Percentiles rank a stretch among this genome's conserved stretches.
Evolutionary conservation across 1,140 invertebrate genomes (phyloP).

Genomic region (Triops longicaudatus): DNA sequence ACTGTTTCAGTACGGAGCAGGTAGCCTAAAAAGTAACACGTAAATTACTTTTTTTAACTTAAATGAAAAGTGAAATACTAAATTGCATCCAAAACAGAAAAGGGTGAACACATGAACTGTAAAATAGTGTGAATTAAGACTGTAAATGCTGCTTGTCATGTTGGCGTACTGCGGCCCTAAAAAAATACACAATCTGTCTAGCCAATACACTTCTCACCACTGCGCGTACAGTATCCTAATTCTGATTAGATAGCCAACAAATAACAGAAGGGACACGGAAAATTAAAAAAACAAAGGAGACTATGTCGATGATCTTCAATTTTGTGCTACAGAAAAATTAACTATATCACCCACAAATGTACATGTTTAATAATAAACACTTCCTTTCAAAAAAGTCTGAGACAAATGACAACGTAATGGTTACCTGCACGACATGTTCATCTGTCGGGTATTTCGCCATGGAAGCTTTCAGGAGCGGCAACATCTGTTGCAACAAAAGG

Average conservation of each 20-base stretch:
- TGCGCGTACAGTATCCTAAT: too few species aligned
- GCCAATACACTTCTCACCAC: too few species aligned
- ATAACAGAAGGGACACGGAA: too few species aligned
- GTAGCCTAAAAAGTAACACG: slow-evolving; percentile 46
- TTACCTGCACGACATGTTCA: slow-evolving; percentile 50
- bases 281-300: too few species aligned
- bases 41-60: not conserved
- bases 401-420: slow-evolving; percentile 11
- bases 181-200: too few species aligned
- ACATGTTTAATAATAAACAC: too few species aligned
- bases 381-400: not conserved
- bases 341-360: too few species aligned
- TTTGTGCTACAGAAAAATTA: too few species aligned
- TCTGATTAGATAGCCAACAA: not conserved
- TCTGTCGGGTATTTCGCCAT: slow-evolving; percentile 49
- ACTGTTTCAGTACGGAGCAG: slow-evolving; percentile 58
- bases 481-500: slow-evolving; percentile 50
- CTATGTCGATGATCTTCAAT: too few species aligned
- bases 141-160: not conserved
- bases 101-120: too few species aligned
- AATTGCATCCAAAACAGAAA: not conserved
- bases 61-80: slow-evolving; percentile 8
- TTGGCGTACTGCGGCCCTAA: not conserved
- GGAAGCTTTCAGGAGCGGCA: slow-evolving; percentile 48
- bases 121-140: not conserved